These are phyloP conservation scores for Hyaena hyaena DNA, from an alignment of 2,113 vertebrate species.

Conservation along the genomic window DNA sequence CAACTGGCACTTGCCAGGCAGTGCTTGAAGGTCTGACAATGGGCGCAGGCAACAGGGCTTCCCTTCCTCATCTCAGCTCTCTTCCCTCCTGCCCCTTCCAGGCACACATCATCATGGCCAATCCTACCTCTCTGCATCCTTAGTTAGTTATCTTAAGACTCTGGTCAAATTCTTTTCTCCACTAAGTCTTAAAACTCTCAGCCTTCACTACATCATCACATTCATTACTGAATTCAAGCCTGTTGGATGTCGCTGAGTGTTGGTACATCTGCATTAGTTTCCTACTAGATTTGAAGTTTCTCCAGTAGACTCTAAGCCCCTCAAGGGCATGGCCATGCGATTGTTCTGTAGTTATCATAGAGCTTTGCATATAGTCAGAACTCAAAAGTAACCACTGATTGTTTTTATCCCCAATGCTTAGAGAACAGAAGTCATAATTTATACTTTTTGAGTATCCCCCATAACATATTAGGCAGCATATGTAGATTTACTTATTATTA, in stretches of 20 bases:
- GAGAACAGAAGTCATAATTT: background rate
- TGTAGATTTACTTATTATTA: background rate
- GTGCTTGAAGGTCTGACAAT: background rate
- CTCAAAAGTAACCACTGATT: background rate
- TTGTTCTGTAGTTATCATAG: background rate
- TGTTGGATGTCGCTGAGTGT: background rate
- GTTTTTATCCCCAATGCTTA: background rate
- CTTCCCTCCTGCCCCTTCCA: background rate
- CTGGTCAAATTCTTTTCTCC: background rate
- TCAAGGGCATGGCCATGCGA: background rate
- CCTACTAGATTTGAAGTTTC: background rate
- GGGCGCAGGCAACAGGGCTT: background rate
- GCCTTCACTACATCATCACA: background rate
- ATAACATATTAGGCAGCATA: background rate
- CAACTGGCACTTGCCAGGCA: background rate
- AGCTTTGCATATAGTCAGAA: background rate
- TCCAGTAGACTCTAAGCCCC: background rate
- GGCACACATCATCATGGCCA: background rate
- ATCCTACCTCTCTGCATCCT: background rate
- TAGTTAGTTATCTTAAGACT: background rate
- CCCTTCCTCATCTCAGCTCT: rapidly evolving
- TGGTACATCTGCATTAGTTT: background rate
- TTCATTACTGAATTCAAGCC: background rate
- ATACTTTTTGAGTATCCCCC: background rate
- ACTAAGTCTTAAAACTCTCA: background rate